Conservation (phyloP, 2,797 vertebrate species). For the Girardinus metallicus region DNA sequence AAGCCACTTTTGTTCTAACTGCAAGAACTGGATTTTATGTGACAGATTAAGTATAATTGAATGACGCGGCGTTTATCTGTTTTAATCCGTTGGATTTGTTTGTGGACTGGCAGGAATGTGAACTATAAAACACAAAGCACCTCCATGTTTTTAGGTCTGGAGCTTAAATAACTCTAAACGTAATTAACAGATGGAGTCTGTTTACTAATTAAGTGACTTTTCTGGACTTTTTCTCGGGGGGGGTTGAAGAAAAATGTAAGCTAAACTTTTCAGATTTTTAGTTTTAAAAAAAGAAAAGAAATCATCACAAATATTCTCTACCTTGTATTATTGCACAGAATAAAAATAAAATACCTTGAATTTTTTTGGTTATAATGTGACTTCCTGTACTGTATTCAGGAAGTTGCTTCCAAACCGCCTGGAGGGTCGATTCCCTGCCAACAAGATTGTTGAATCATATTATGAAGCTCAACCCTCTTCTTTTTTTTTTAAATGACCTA, state of each 20-base stretch:
- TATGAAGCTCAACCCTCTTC: background rate
- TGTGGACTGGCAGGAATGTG: background rate
- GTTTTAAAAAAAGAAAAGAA: background rate
- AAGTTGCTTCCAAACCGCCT: background rate
- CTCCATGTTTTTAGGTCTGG: too few species aligned
- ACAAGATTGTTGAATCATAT: conserved; percentile 12
- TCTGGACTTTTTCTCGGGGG: background rate
- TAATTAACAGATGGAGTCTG: too few species aligned
- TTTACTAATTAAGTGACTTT: background rate
- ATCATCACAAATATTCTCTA: background rate
- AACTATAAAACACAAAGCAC: too few species aligned
- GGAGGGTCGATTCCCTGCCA: conserved; percentile 10
- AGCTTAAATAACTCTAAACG: too few species aligned
- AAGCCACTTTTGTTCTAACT: background rate
- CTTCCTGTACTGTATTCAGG: background rate
- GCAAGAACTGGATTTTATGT: background rate
- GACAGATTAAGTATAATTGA: background rate
- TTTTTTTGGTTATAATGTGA: background rate
- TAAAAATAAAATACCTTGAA: background rate
- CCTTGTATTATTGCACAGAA: background rate
- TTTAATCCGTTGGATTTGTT: background rate
- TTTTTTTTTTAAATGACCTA: conserved; percentile 5
- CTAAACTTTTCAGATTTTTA: background rate
- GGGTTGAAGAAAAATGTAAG: background rate
- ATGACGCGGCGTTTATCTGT: background rate